phyloP scores from a whole-genome alignment of 1,140 invertebrate genomes.

The Colletes latitarsis region DNA sequence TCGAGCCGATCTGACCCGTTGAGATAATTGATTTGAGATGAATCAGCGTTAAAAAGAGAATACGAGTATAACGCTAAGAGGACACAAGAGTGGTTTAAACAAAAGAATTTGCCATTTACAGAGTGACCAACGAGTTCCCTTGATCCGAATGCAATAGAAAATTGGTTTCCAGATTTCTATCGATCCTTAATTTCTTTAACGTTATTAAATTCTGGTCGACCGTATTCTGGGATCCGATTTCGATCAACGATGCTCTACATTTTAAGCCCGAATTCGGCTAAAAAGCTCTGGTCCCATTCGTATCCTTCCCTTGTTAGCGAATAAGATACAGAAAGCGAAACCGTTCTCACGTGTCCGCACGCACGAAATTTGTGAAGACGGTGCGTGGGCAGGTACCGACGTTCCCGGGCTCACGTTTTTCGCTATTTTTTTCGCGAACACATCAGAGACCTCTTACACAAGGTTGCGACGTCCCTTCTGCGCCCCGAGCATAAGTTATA shows the following conservation, averaged over 20 bases:
- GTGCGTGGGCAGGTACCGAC: constrained; percentile 23
- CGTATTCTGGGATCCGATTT: no score
- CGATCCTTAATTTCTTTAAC: no score
- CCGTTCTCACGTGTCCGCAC: constrained; percentile 17
- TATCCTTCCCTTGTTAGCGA: background rate
- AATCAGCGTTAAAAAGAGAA: background rate
- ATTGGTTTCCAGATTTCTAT: no score
- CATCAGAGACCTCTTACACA: background rate
- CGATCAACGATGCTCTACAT: no score
- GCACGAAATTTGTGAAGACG: constrained; percentile 24
- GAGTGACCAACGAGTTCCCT: no score
- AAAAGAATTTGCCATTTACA: no score
- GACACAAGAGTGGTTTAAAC: no score
- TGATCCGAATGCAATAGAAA: no score
- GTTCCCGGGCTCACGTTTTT: background rate
- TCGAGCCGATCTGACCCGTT: background rate
- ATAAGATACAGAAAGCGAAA: constrained; percentile 6
- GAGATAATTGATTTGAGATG: background rate
- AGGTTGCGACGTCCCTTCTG: constrained; percentile 44
- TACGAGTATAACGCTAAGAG: background rate
- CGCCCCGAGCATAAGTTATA: constrained; percentile 62
- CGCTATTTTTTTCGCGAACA: constrained; percentile 7
- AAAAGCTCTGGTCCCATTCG: no score
- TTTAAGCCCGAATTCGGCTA: no score
- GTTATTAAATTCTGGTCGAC: no score